These are phyloP conservation scores for Crax fasciolata DNA, from an alignment of 2,797 vertebrate genomes.

Conservation along the genomic window DNA sequence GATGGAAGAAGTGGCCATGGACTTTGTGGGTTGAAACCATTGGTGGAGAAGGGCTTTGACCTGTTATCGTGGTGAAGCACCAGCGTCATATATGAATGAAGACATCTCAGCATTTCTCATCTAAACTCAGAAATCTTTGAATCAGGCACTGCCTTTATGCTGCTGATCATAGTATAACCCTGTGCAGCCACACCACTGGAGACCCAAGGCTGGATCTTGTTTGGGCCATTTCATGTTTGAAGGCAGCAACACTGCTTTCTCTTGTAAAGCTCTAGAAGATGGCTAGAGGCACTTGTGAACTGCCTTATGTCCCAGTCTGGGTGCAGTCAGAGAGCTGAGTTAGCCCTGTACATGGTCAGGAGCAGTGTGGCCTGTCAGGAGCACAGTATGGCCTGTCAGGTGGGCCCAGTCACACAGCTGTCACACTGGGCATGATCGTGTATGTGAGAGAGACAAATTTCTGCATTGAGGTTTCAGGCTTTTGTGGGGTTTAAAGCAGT, in stretches of 20 bases:
- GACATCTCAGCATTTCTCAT: background rate
- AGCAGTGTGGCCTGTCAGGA: background rate
- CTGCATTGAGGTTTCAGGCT: background rate
- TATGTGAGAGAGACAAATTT: background rate
- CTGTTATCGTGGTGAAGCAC: background rate
- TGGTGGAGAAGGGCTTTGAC: background rate
- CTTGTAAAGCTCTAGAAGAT: background rate
- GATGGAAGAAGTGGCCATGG: background rate
- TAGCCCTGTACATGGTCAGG: background rate
- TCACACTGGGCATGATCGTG: background rate
- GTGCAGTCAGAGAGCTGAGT: background rate
- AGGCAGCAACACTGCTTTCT: background rate
- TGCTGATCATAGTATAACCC: background rate
- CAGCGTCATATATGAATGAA: accelerated
- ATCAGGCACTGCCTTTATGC: background rate
- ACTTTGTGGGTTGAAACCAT: background rate
- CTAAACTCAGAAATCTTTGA: background rate
- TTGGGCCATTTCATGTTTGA: background rate
- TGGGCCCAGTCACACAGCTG: background rate
- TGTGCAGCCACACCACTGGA: background rate
- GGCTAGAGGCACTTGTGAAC: background rate
- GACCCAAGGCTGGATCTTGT: background rate
- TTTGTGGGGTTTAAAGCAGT: background rate
- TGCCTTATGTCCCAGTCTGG: background rate
- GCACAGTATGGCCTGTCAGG: background rate